A percentile compares a stretch with the other conserved stretches of the same genome.
Conservation (phyloP, 2,888 invertebrate species). For the Hydraecia micacea region DNA sequence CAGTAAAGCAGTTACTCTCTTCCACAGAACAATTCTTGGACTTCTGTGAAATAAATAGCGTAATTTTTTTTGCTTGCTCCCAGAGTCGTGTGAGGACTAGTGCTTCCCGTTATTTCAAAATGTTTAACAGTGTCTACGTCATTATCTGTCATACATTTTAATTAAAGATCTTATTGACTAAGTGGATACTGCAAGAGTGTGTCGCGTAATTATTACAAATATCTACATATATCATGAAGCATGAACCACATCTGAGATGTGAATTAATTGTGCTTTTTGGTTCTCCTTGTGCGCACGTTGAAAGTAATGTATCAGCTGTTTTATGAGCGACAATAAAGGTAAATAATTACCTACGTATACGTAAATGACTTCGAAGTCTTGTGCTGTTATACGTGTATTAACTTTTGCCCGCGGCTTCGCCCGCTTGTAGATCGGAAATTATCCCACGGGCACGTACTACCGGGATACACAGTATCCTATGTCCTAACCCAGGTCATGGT, state of each 20-base stretch:
- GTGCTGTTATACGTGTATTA: constrained; percentile 6
- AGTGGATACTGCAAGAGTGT: constrained; percentile 34
- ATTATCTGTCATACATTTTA: constrained; percentile 22
- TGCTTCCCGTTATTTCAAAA: constrained; percentile 18
- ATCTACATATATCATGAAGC: neutral
- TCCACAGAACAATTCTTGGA: neutral
- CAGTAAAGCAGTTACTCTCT: neutral
- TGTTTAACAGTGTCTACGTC: constrained; percentile 10
- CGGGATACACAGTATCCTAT: neutral
- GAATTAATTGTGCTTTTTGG: constrained; percentile 46
- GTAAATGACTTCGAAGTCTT: constrained; percentile 16
- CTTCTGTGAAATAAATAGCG: constrained; percentile 8
- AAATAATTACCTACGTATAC: constrained; percentile 21
- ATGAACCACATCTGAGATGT: constrained; percentile 12
- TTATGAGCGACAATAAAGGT: constrained; percentile 10
- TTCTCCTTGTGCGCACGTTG: constrained; percentile 17
- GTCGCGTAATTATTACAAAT: constrained; percentile 29
- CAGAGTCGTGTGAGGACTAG: neutral
- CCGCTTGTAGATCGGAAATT: neutral
- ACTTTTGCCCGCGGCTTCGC: neutral
- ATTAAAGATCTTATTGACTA: constrained; percentile 46
- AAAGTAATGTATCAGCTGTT: constrained; percentile 37
- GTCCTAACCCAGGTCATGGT: neutral
- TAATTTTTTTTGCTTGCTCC: neutral
- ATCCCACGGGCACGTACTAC: neutral